Evolutionary conservation across 2,888 invertebrate genomes (phyloP).

Genomic region (Hydropsyche betteni): DNA sequence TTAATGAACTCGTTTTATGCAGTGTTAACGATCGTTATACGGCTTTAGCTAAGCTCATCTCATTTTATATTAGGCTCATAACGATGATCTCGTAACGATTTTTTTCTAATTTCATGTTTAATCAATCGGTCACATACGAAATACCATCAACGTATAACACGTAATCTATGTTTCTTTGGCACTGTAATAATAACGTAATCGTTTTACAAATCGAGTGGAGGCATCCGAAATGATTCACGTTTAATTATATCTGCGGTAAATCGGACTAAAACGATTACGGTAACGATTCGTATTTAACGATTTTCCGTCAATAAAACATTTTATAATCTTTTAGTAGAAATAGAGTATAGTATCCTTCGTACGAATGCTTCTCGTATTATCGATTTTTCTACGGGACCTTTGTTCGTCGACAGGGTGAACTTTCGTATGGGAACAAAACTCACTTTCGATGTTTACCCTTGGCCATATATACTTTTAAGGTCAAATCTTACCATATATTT

Average conservation of each 20-base stretch:
- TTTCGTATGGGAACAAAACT: conserved; percentile 6
- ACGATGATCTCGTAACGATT: neutral
- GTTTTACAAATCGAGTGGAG: too few species aligned
- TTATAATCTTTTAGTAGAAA: neutral
- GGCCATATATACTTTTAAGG: conserved; percentile 7
- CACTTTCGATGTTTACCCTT: conserved; percentile 21
- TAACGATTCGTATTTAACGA: neutral
- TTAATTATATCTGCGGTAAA: too few species aligned
- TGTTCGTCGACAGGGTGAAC: neutral
- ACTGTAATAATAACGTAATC: too few species aligned
- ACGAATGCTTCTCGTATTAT: neutral
- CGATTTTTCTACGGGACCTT: conserved; percentile 11
- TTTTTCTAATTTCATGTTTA: conserved; percentile 22
- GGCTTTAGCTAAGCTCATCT: conserved; percentile 7
- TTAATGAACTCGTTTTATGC: conserved; percentile 19
- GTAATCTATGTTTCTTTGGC: too few species aligned
- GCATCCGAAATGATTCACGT: too few species aligned
- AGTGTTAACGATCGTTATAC: conserved; percentile 9
- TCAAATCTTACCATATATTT: neutral
- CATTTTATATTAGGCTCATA: conserved; percentile 1
- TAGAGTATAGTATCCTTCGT: neutral
- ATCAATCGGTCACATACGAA: conserved; percentile 1
- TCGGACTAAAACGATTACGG: too few species aligned
- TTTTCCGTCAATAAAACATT: neutral
- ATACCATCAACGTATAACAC: too few species aligned